phyloP scores from a whole-genome alignment of 2,113 vertebrate genomes.

The Brachyhypopomus gauderio region DNA sequence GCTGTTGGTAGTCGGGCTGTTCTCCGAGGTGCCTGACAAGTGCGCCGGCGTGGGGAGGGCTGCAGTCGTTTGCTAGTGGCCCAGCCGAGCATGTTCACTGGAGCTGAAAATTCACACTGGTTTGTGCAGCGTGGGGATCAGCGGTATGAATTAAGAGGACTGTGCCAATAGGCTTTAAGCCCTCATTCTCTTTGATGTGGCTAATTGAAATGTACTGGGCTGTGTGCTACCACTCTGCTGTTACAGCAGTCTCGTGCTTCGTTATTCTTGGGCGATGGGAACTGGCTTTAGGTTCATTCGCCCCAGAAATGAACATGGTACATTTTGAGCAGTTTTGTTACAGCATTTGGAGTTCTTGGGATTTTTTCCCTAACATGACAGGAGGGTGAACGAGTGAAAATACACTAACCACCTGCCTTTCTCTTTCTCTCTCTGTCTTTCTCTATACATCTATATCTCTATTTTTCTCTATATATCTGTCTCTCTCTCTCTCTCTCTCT shows the following conservation, averaged over 20 bases:
- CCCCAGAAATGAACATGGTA: background rate
- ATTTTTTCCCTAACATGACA: too few species aligned
- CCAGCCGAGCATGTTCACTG: background rate
- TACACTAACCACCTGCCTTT: too few species aligned
- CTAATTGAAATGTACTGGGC: slow-evolving; percentile 24
- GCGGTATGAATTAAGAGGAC: background rate
- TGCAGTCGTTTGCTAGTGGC: background rate
- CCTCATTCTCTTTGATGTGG: slow-evolving; percentile 20
- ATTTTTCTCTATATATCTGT: too few species aligned
- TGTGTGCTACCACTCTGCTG: background rate
- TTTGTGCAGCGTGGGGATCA: background rate
- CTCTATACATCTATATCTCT: too few species aligned
- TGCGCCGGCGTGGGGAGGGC: background rate
- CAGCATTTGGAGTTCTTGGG: too few species aligned
- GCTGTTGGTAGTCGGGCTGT: background rate
- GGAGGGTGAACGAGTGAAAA: too few species aligned
- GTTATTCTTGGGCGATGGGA: slow-evolving; percentile 8
- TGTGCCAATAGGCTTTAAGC: slow-evolving; percentile 8
- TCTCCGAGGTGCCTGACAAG: background rate
- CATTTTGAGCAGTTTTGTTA: background rate
- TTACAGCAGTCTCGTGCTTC: background rate
- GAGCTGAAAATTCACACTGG: slow-evolving; percentile 12
- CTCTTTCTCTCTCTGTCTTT: too few species aligned
- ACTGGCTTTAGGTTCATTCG: background rate
- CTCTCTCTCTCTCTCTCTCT: background rate